phyloP scores from a whole-genome alignment of 2,888 invertebrate species.

The Drosophila seclusa region DNA sequence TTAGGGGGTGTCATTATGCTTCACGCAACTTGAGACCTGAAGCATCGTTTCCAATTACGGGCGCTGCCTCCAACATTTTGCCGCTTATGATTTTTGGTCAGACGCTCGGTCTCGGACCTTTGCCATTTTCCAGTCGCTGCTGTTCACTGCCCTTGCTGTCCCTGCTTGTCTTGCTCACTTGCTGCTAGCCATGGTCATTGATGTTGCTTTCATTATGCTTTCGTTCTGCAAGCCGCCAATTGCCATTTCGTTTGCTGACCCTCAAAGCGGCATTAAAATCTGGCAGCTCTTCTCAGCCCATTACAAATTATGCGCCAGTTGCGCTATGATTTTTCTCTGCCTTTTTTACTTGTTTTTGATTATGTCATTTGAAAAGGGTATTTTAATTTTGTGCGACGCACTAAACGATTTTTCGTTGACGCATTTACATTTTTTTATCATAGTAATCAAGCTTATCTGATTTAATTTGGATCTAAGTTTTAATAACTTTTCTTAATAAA shows the following conservation, averaged over 20 bases:
- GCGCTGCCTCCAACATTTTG: constrained; percentile 52
- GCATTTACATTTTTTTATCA: not conserved
- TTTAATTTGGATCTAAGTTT: not conserved
- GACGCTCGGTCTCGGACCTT: constrained; percentile 26
- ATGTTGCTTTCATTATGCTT: constrained; percentile 51
- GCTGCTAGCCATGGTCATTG: constrained; percentile 51
- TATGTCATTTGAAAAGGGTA: not conserved
- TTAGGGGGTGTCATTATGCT: constrained; percentile 54
- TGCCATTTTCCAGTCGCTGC: constrained; percentile 3
- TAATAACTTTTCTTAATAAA: not conserved
- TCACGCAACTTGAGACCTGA: constrained; percentile 69
- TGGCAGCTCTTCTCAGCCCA: constrained; percentile 31
- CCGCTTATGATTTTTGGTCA: constrained; percentile 68
- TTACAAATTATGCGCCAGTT: constrained; percentile 37
- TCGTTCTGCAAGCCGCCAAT: constrained; percentile 47
- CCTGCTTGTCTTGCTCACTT: not conserved
- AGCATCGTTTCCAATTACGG: constrained; percentile 75
- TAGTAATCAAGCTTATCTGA: not conserved
- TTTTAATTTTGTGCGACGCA: not conserved
- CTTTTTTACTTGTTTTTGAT: not conserved
- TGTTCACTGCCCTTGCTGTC: not conserved
- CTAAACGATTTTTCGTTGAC: not conserved
- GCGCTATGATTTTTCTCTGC: constrained; percentile 12
- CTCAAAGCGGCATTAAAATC: constrained; percentile 55
- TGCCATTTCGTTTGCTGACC: constrained; percentile 59